Conservation (phyloP, 2,888 invertebrate genomes). For the Lycia hirtaria region DNA sequence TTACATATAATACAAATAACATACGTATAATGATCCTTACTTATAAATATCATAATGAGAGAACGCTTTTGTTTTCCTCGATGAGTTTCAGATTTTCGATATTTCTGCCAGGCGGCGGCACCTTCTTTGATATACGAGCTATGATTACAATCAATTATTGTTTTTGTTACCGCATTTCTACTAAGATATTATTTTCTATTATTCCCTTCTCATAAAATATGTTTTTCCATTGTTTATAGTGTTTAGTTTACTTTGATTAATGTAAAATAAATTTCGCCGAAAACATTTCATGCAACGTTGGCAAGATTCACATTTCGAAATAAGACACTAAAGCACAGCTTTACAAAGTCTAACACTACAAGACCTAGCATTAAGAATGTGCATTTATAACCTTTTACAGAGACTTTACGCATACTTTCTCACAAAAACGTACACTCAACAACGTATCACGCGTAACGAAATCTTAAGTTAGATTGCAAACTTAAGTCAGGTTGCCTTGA, state of each 20-base stretch:
- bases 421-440: too few relatives aligned
- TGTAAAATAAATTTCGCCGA: too few relatives aligned
- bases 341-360: too few relatives aligned
- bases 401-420: too few relatives aligned
- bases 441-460: too few relatives aligned
- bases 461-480: too few relatives aligned
- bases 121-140: conserved; percentile 29
- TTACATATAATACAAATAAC: background rate
- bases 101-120: conserved; percentile 18
- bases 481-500: too few relatives aligned
- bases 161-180: conserved; percentile 29
- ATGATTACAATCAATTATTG: conserved; percentile 37
- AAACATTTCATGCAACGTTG: too few relatives aligned
- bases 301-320: too few relatives aligned
- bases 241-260: background rate
- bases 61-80: conserved; percentile 32
- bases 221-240: background rate
- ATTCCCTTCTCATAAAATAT: background rate
- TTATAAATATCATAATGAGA: conserved; percentile 21
- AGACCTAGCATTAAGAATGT: too few relatives aligned
- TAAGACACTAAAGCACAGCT: too few relatives aligned
- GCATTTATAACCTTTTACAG: too few relatives aligned
- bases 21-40: background rate
- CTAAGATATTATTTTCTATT: conserved; percentile 6
- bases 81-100: conserved; percentile 14